Base-by-base conservation (phyloP, 2,113 vertebrate genomes). In the Ctenodactylus gundi region DNA sequence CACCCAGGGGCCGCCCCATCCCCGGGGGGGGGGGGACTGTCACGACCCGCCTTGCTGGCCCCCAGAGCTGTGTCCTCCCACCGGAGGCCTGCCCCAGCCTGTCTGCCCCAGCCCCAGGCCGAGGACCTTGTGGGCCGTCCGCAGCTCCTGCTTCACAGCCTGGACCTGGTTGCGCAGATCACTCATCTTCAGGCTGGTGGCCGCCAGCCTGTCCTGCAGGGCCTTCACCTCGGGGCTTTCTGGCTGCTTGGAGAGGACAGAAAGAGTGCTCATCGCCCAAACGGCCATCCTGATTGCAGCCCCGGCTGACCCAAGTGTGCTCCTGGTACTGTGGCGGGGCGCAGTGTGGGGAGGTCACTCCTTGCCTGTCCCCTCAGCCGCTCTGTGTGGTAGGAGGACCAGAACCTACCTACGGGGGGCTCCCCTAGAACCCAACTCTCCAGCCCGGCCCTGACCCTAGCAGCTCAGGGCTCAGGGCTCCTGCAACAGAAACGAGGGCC, bases 121-220 rank as follows among this genome's bases (percentile, higher is more conserved):
- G 0, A 0, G 4, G 97, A 99, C 99, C 99, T 99, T 99, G 12
- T 99, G 99, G 36, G 99, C 99, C 76, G 99, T 85, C 95, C 98
- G 99, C 90, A 99, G 95, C 14, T 99, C 99, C 96, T 99, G 99
- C 85, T 98, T 99, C 39, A 98, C 41, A 0, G 98, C 91, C 36
- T 99, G 99, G 73, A 99, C 97, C 97, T 99, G 99, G 97, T 99
- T 99, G 18, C 99, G 99, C 90, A 99, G 99, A 64, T 99, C 99
- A 0, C 97, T 97, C 94, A 98, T 98, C 98, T 99, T 99, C 1
- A 99, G 95, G 90, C 99, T 99, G 34, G 98, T 97, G 18, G 99
- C 60, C 0, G 98, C 97, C 94, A 99, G 80, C 93, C 99, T 99
- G 34, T 99, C 99, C 75, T 99, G 99, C 57, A 99, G 91, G 0